These are phyloP conservation scores for Neosilurus mollespiculum DNA, from an alignment of 2,797 vertebrate species.

Conservation along the genomic window DNA sequence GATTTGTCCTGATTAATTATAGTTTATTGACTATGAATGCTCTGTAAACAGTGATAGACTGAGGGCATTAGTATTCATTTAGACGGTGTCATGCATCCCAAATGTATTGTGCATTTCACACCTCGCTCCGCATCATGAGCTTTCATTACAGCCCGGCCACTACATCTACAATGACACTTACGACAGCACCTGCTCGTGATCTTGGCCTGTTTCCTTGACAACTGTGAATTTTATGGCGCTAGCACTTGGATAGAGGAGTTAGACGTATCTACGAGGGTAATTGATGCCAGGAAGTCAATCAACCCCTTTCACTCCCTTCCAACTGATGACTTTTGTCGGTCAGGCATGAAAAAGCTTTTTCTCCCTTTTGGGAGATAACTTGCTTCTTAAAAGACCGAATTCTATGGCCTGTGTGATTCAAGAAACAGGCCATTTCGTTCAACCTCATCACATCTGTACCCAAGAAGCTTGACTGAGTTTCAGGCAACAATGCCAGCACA, in stretches of 20 bases:
- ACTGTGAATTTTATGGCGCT: constrained; percentile 43
- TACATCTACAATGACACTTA: constrained; percentile 47
- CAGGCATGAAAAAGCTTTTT: constrained; percentile 49
- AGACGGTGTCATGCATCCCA: constrained; percentile 20
- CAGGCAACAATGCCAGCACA: constrained; percentile 52
- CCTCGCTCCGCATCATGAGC: constrained; percentile 33
- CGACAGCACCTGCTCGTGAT: constrained; percentile 42
- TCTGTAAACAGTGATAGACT: constrained; percentile 41
- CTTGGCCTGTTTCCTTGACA: constrained; percentile 48
- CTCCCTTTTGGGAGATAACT: constrained; percentile 37
- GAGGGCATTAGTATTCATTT: constrained; percentile 47
- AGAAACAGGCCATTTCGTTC: constrained; percentile 55
- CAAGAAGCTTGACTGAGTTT: constrained; percentile 62
- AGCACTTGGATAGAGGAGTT: constrained; percentile 37
- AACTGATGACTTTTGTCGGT: constrained; percentile 37
- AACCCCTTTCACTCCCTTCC: constrained; percentile 44
- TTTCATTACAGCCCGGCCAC: constrained; percentile 42
- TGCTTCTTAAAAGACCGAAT: constrained; percentile 52
- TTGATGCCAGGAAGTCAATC: constrained; percentile 59
- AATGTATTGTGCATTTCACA: constrained; percentile 43
- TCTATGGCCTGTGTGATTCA: constrained; percentile 49
- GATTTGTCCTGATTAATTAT: constrained; percentile 46
- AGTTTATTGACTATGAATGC: constrained; percentile 7
- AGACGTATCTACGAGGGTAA: constrained; percentile 48
- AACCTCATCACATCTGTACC: constrained; percentile 61